phyloP scores from a whole-genome alignment of 1,140 invertebrate genomes.

The Eriosoma lanigerum region DNA sequence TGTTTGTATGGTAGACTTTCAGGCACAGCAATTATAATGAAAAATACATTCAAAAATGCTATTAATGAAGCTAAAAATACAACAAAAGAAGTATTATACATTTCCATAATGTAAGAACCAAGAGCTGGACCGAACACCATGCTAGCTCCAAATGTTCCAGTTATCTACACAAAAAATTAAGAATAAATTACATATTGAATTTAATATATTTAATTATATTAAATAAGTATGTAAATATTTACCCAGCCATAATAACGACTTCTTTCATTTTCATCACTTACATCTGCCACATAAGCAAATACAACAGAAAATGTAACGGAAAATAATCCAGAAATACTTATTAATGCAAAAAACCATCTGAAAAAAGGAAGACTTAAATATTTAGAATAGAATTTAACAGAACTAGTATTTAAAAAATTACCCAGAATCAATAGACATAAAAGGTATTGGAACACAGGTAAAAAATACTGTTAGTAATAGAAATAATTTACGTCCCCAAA shows the following conservation, averaged over 20 bases:
- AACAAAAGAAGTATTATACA: constrained; percentile 89
- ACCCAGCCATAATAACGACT: constrained; percentile 96
- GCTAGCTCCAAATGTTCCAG: constrained; percentile 98
- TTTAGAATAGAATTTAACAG: background rate
- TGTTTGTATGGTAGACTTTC: constrained; percentile 96
- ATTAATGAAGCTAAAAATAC: constrained; percentile 95
- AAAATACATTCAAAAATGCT: constrained; percentile 94
- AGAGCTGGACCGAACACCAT: constrained; percentile 96
- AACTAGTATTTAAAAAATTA: constrained; percentile 57
- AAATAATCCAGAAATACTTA: constrained; percentile 97
- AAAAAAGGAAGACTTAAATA: constrained; percentile 52
- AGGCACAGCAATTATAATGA: constrained; percentile 96
- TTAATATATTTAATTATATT: background rate
- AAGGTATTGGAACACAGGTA: constrained; percentile 97
- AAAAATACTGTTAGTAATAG: constrained; percentile 98
- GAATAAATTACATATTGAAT: background rate
- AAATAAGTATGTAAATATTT: constrained; percentile 52
- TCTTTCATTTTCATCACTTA: constrained; percentile 95
- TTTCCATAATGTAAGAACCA: constrained; percentile 87
- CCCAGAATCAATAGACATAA: constrained; percentile 99
- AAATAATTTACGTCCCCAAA: constrained; percentile 98
- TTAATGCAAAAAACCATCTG: constrained; percentile 99
- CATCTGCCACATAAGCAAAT: constrained; percentile 99
- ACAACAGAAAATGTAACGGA: constrained; percentile 98
- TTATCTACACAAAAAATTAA: constrained; percentile 64